Evolutionary conservation across 2,797 vertebrate species (phyloP).

Genomic region (Tympanoctomys barrerae): DNA sequence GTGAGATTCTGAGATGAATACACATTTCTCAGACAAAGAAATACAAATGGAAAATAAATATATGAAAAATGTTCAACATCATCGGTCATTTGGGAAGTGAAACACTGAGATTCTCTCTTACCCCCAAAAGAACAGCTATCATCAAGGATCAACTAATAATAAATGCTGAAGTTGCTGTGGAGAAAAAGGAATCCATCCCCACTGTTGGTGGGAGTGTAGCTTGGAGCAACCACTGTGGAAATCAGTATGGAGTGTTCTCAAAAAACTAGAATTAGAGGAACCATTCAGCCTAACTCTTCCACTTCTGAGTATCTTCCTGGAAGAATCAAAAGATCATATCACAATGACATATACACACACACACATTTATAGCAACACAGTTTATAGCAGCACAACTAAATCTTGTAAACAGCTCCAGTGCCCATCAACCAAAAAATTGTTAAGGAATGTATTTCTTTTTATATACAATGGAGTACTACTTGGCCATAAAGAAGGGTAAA

Average conservation of each 20-base stretch:
- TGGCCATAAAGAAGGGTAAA: neutral
- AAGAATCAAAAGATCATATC: neutral
- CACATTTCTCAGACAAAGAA: neutral
- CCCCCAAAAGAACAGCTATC: neutral
- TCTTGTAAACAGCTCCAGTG: neutral
- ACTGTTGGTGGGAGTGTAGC: neutral
- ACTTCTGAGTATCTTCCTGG: neutral
- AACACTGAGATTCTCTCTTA: neutral
- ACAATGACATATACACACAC: neutral
- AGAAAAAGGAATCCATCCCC: neutral
- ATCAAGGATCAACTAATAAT: neutral
- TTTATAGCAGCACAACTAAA: neutral
- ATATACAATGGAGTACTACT: neutral
- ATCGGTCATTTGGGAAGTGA: neutral
- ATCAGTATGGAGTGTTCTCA: neutral
- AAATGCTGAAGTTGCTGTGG: neutral
- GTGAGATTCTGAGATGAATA: neutral
- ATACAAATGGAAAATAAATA: neutral
- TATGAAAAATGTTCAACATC: neutral
- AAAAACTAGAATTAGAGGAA: neutral
- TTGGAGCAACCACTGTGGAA: neutral
- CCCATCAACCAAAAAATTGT: too few relatives aligned
- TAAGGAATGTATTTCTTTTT: neutral
- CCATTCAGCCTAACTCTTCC: neutral
- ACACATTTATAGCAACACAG: too few relatives aligned